phyloP scores from a whole-genome alignment of 1,140 invertebrate genomes.

The Penaeus japonicus region DNA sequence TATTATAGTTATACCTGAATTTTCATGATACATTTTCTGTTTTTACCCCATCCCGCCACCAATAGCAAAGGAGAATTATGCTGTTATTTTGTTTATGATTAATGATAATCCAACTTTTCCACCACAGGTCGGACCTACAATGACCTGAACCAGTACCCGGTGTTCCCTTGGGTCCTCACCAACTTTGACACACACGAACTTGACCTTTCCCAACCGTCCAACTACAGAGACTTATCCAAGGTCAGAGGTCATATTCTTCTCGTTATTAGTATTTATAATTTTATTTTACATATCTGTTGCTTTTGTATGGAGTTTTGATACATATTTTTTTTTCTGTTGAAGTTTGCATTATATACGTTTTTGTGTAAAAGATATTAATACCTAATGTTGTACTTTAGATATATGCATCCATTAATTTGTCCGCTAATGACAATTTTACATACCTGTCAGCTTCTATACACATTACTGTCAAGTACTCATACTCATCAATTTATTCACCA shows the following conservation, averaged over 20 bases:
- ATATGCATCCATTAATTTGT: no score
- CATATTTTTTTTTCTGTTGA: neutral
- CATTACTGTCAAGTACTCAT: no score
- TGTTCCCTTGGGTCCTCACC: conserved; percentile 98
- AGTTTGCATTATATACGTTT: neutral
- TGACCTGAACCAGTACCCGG: conserved; percentile 98
- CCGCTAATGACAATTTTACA: no score
- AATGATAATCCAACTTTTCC: neutral
- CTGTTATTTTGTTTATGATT: no score
- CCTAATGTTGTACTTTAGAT: no score
- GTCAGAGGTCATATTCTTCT: conserved; percentile 65
- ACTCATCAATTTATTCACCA: no score
- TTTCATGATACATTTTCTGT: no score
- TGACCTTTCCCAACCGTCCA: conserved; percentile 94
- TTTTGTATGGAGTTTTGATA: neutral
- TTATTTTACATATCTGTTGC: neutral
- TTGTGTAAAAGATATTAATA: no score
- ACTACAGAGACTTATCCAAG: conserved; percentile 98
- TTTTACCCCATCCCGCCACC: no score
- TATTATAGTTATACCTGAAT: no score
- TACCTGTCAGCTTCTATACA: no score
- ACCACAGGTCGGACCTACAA: conserved; percentile 94
- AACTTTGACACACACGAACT: conserved; percentile 97
- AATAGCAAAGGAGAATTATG: no score
- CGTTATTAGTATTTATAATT: neutral